These are phyloP conservation scores for Girardia tigrina DNA, from an alignment of 2,888 invertebrate genomes.

Conservation along the genomic window DNA sequence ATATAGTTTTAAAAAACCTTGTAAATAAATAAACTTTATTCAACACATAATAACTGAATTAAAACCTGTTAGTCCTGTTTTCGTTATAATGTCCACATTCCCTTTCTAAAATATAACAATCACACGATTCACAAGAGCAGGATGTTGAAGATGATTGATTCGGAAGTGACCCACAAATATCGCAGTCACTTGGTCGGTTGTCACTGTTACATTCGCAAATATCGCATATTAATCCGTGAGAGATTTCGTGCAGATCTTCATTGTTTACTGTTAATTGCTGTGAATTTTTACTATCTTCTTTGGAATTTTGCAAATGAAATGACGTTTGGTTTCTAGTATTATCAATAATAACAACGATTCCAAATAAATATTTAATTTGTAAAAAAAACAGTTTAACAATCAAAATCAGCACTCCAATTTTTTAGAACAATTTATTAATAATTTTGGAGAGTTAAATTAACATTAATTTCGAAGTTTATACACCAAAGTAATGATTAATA, in stretches of 20 bases:
- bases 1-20: too few species aligned
- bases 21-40: too few species aligned
- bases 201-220: conserved; percentile 4
- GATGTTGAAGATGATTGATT: conserved; percentile 1
- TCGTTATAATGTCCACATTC: not conserved
- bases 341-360: too few species aligned
- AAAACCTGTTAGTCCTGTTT: not conserved
- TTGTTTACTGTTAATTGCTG: not conserved
- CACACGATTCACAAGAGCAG: not conserved
- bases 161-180: not conserved
- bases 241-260: not conserved
- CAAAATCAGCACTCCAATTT: too few species aligned
- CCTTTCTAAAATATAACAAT: not conserved
- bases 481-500: too few species aligned
- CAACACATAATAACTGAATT: too few species aligned
- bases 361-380: too few species aligned
- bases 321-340: not conserved
- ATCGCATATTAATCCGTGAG: not conserved
- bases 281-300: not conserved
- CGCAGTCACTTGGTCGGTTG: not conserved
- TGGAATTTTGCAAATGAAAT: not conserved
- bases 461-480: too few species aligned
- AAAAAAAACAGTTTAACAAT: too few species aligned
- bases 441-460: too few species aligned
- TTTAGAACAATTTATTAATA: too few species aligned